Evolutionary conservation across 2,797 vertebrate genomes (phyloP), one percentile per base, ranked within the genome.

Genomic region (Crocidura indochinensis): DNA sequence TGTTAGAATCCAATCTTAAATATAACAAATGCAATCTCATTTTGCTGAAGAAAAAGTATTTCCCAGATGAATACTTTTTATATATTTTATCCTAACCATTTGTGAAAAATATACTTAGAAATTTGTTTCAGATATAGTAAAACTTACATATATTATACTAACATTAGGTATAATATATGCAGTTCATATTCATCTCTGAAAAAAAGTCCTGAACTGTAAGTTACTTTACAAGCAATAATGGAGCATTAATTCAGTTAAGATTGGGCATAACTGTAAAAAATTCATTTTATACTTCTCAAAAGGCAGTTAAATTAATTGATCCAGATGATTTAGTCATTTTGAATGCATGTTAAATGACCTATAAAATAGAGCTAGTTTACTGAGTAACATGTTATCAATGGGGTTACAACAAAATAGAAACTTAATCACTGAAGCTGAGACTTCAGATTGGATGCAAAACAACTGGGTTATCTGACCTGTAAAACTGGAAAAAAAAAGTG

Each of bases 161-260:
- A 47, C 22, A 81, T 64, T 38, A 85, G 65, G 2, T 74, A 29
- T 80, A 91, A 77, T 74, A 20, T 72, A 88, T 17, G 17, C 4
- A 92, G 19, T 31, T 44, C 15, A 62, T 22, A 74, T 3, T 85
- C 56, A 87, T 60, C 7, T 14, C 10, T 80, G 65, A 76, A 82
- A 87, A 38, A 78, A 26, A 82, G 19, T 86, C 20, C 27, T 88
- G 53, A 87, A 24, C 74, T 75, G 10, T 8, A 47, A 92, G n/a
- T 19, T 71, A 44, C 31, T 94, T 80, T 91, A 22, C 65, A 75
- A 6, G 8, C 24, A 8, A 72, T 77, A n/a, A 19, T 4, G 64
- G 47, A 84, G 12, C 10, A 56, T 49, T 77, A 86, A 90, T 91
- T 94, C 53, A 64, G 4, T 78, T 93, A 90, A 94, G 79, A 92